phyloP scores from a whole-genome alignment of 2,113 vertebrate genomes.

The Caranx melampygus region DNA sequence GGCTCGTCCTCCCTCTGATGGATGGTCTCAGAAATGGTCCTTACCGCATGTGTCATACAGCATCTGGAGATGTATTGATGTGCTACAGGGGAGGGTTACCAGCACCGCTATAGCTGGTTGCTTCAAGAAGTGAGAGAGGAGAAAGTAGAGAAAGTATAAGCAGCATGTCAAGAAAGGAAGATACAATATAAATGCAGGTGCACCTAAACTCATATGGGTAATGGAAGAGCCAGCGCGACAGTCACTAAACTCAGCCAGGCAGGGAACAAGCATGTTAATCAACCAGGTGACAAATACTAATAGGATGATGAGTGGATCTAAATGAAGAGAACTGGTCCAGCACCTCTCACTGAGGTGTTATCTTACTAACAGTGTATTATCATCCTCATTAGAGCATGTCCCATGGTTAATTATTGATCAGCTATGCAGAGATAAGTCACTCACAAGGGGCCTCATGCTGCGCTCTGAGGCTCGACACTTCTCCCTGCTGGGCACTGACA shows the following conservation, averaged over 20 bases:
- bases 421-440: slow-evolving; percentile 77
- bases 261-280: slow-evolving; percentile 47
- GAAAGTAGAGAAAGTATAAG: not conserved
- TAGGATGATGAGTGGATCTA: slow-evolving; percentile 62
- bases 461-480: slow-evolving; percentile 45
- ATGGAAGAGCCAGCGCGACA: not conserved
- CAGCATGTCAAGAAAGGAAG: not conserved
- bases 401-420: slow-evolving; percentile 80
- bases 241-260: slow-evolving; percentile 24
- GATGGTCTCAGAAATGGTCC: slow-evolving; percentile 76
- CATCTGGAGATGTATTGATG: slow-evolving; percentile 74
- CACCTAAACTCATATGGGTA: not conserved
- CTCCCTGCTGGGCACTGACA: slow-evolving; percentile 51
- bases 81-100: slow-evolving; percentile 9
- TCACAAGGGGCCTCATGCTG: slow-evolving; percentile 67
- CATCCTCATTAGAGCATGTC: slow-evolving; percentile 74
- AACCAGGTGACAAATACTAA: slow-evolving; percentile 62
- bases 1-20: slow-evolving; percentile 70
- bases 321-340: slow-evolving; percentile 62
- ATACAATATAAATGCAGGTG: not conserved
- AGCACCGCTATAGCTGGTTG: slow-evolving; percentile 41
- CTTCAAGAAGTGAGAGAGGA: slow-evolving; percentile 27
- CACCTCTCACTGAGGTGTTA: slow-evolving; percentile 62
- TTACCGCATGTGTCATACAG: slow-evolving; percentile 75
- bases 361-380: slow-evolving; percentile 67